Base-by-base conservation (phyloP, 2,113 vertebrate species). In the Polypterus senegalus region DNA sequence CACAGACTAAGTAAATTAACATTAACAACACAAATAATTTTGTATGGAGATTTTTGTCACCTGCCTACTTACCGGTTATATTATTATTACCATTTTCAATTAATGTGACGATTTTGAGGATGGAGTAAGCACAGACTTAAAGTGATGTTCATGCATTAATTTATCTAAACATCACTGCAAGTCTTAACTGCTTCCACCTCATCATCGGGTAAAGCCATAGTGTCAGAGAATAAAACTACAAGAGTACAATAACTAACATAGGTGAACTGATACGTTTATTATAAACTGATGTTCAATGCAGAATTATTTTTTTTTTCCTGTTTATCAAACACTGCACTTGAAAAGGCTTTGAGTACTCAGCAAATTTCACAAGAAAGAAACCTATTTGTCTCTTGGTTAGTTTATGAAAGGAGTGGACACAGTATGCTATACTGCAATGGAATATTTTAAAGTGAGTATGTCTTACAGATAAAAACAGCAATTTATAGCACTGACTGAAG, bases 101-200 rank as follows among this genome's bases (percentile, higher is more conserved):
- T 27, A 27, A 27, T 27, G 27, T 27, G 27, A 71, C 8, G 0
- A 63, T 54, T 27, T 27, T 27, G 77, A 82, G 84, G 81, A 78
- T 74, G 83, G 89, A 94, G 84, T 85, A 83, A 97, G 94, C 91
- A 95, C 92, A 97, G 94, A 98, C 94, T 98, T 97, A 94, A 92
- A 94, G 93, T 98, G 94, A 98, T 98, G 94, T 98, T 98, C 92
- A 98, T 92, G 86, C 88, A 82, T 88, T 88, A 81, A 92, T 80
- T 66, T 78, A 88, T 84, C 91, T 95, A 96, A 97, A 97, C 94
- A 97, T 95, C 92, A 97, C 94, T 97, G 91, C 93, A 97, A 97
- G 94, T 97, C 94, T 97, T 97, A 97, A 97, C 93, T 72, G 71
- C 71, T 81, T 85, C 84, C 67, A 69, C 65, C 75, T 79, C 76